Percentiles rank a stretch among this genome's conserved stretches.
Conservation (phyloP, 2,797 vertebrate genomes). For the Anguilla megastoma region DNA sequence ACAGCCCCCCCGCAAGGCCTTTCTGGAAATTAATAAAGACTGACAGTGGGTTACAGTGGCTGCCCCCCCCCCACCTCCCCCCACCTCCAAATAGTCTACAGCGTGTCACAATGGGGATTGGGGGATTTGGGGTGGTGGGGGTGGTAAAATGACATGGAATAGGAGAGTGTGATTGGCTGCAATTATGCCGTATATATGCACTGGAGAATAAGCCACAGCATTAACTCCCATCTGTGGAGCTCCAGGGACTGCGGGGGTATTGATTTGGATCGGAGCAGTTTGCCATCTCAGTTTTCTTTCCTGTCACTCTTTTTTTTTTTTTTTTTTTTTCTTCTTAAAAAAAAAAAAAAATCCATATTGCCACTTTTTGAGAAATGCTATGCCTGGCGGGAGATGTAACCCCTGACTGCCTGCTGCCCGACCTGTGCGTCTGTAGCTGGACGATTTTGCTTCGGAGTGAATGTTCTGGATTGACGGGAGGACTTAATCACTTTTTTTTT, state of each 20-base stretch:
- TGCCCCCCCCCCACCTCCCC: too few species aligned
- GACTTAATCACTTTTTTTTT: background rate
- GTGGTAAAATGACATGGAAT: too few species aligned
- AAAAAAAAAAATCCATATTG: background rate
- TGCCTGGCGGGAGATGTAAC: background rate
- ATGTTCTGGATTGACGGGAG: background rate
- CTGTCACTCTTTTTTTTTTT: background rate
- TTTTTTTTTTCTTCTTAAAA: too few species aligned
- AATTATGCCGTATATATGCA: too few species aligned
- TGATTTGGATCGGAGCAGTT: background rate
- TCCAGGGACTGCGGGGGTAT: background rate
- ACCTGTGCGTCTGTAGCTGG: background rate
- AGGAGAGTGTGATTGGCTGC: too few species aligned
- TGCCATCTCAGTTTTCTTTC: background rate
- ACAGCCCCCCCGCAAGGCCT: background rate
- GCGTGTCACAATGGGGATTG: background rate
- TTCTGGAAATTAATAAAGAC: background rate
- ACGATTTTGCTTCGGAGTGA: background rate
- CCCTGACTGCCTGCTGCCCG: background rate
- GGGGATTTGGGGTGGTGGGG: too few species aligned
- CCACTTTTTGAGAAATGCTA: background rate
- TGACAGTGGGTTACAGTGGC: background rate
- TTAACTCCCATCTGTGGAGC: background rate
- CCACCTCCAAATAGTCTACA: too few species aligned
- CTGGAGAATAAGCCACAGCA: background rate